Base-by-base conservation (phyloP, 2,888 invertebrate species). In the Salpingus planirostris region DNA sequence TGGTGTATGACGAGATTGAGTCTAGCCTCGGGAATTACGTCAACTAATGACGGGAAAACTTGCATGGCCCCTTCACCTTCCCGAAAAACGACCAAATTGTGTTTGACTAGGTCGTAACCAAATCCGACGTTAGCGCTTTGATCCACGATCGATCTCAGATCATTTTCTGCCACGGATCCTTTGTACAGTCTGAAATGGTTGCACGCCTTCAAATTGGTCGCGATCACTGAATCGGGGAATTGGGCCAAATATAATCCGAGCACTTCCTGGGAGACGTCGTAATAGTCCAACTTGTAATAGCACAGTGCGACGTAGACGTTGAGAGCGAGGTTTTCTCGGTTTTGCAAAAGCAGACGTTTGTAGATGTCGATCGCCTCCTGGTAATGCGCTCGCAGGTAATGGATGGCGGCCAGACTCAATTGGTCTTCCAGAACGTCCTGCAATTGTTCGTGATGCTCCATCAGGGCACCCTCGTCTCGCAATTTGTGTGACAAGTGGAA, bases 351-450 rank as follows among this genome's bases (percentile, higher is more conserved):
- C 31, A 97, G 75, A 38, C 90, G 76, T 64, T 97, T 98, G 60
- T 98, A 98, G 42, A 97, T 91, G 61, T 97, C 96, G 40, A 97
- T 95, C 25, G 98, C 96, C 62, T 98, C 97, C 60, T 96, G 95
- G 60, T 96, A 98, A 64, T 98, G 97, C 3, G 89, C 87, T 31
- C 96, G 74, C 33, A 97, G 70, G 59, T 93, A 98, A 61, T 98
- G 96, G 46, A 98, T 87, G 1, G 96, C 90, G 1, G 97, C 97
- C 31, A 97, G 65, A 50, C 92, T 90, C 21, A 98, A 72, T 63
- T 96, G 95, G 69, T 98, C 96, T 62, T 96, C 93, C 1, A 92
- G 74, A 4, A 86, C 76, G 54, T 92, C 91, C 33, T 87, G 80
- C 21, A 97, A 68, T 21, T 81, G 78, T 34, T 88, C 81, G 62